A percentile compares a stretch with the other conserved stretches of the same genome.
These are phyloP conservation scores for Eristalis tenax DNA, from an alignment of 2,888 invertebrate genomes.

Conservation along the genomic window DNA sequence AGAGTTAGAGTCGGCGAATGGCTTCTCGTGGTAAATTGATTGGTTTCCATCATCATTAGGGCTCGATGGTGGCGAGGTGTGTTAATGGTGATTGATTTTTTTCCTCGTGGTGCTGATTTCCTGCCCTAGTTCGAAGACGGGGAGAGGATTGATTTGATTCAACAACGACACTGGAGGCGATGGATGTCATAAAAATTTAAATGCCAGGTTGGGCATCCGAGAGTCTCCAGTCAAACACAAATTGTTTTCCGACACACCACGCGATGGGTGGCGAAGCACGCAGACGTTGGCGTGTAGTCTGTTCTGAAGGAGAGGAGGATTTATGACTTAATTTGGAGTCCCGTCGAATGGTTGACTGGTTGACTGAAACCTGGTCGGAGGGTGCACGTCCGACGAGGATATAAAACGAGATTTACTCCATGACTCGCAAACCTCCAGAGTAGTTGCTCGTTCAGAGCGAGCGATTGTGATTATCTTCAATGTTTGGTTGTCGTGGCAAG, in stretches of 20 bases:
- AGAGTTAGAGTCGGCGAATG: slow-evolving; percentile 6
- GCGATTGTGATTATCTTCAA: too few species aligned
- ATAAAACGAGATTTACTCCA: too few species aligned
- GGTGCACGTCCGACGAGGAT: not conserved
- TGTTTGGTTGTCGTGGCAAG: too few species aligned
- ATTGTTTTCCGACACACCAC: not conserved
- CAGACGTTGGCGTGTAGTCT: not conserved
- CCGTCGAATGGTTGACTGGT: not conserved
- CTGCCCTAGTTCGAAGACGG: not conserved
- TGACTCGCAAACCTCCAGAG: too few species aligned
- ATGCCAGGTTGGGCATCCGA: slow-evolving; percentile 16
- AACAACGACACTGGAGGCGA: not conserved
- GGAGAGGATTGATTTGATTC: slow-evolving; percentile 29
- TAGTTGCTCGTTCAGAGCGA: too few species aligned
- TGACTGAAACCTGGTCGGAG: not conserved
- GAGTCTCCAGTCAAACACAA: not conserved
- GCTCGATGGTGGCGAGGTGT: slow-evolving; percentile 59
- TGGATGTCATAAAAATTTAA: slow-evolving; percentile 1
- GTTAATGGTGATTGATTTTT: slow-evolving; percentile 67
- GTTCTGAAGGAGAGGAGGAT: not conserved
- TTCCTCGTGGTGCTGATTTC: not conserved
- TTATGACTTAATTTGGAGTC: not conserved
- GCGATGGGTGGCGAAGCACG: not conserved
- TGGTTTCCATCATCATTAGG: slow-evolving; percentile 68
- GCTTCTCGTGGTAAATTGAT: slow-evolving; percentile 57